phyloP scores from a whole-genome alignment of 2,888 invertebrate species.

The Clunio marinus region DNA sequence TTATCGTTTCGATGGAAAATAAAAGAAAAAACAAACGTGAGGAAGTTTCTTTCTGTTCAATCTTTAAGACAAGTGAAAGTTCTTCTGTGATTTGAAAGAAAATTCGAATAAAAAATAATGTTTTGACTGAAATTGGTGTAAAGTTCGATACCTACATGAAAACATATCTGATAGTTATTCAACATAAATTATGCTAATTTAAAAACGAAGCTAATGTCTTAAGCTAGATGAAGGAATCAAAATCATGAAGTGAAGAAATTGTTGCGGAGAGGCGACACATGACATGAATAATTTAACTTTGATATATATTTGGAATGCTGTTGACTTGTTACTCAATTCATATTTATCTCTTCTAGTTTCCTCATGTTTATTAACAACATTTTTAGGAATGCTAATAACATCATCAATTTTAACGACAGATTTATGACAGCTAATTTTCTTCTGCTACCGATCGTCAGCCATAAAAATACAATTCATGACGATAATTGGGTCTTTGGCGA shows the following conservation, averaged over 20 bases:
- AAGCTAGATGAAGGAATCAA: not conserved
- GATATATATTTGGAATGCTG: not conserved
- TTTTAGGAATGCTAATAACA: slow-evolving; percentile 5
- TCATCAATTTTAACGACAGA: slow-evolving; percentile 7
- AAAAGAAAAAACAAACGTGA: slow-evolving; percentile 23
- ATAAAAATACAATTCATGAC: not conserved
- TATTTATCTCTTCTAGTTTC: not conserved
- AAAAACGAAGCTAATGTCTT: not conserved
- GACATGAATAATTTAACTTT: slow-evolving; percentile 9
- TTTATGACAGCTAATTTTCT: too few relatives aligned
- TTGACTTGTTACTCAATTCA: slow-evolving; percentile 6
- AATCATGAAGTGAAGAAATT: too few relatives aligned
- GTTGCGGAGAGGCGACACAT: slow-evolving; percentile 1
- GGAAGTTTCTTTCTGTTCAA: slow-evolving; percentile 3
- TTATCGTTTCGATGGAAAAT: slow-evolving; percentile 19
- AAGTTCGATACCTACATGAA: slow-evolving; percentile 6
- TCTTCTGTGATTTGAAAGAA: not conserved
- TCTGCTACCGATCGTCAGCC: not conserved
- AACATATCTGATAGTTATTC: slow-evolving; percentile 15
- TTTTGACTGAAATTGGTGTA: slow-evolving; percentile 23
- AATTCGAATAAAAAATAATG: not conserved
- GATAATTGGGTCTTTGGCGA: not conserved
- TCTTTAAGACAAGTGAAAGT: not conserved
- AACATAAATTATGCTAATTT: slow-evolving; percentile 35
- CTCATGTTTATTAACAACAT: not conserved